phyloP scores from a whole-genome alignment of 2,797 vertebrate species.

The Gallirallus australis region DNA sequence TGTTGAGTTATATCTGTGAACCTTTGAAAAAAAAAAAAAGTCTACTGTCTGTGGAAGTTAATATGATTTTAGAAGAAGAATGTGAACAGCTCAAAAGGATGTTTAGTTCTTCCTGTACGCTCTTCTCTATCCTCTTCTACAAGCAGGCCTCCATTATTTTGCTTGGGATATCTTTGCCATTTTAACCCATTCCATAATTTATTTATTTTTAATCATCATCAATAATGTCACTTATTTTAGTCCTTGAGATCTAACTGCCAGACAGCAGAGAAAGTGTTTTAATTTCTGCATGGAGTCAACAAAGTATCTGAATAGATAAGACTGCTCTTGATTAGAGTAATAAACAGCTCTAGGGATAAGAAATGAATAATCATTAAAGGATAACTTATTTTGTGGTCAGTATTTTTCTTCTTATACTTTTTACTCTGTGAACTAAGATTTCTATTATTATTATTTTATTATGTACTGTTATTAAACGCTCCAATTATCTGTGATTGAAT shows the following conservation, averaged over 20 bases:
- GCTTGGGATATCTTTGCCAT: not conserved
- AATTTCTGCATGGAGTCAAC: not conserved
- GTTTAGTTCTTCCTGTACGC: not conserved
- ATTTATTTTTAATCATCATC: not conserved
- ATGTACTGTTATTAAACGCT: conserved; percentile 25
- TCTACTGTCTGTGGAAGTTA: not conserved
- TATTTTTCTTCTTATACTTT: not conserved
- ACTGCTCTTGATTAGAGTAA: not conserved
- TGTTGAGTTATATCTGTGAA: not conserved
- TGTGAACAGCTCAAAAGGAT: not conserved
- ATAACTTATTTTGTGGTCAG: not conserved
- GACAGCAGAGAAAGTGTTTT: not conserved
- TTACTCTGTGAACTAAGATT: not conserved
- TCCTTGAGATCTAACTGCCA: not conserved
- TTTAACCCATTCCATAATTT: not conserved
- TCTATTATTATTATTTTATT: conserved; percentile 3
- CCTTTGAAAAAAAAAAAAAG: not conserved
- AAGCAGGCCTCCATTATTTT: not conserved
- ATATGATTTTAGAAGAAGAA: not conserved
- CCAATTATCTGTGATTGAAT: conserved; percentile 51
- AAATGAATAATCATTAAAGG: not conserved
- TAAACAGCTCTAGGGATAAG: not conserved
- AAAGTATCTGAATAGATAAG: not conserved
- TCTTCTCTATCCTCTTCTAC: not conserved
- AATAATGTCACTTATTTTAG: not conserved